Evolutionary conservation across 2,113 vertebrate species (phyloP), one percentile per base, ranked within the genome.

Genomic region (Chelonoidis abingdonii): DNA sequence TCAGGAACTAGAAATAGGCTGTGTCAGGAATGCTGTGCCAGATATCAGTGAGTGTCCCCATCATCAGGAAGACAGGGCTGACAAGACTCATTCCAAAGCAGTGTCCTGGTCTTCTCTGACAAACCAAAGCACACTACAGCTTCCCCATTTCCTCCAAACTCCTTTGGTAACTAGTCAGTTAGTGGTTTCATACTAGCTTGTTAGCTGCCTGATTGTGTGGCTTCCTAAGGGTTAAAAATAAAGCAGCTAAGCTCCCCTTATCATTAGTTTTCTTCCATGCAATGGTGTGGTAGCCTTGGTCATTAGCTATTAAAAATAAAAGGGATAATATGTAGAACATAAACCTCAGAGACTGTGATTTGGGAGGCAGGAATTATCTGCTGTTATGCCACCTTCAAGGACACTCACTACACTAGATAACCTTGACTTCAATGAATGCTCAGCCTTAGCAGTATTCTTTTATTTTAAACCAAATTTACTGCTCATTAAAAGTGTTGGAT

Each of bases 221-320:
- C 83, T 82, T 82, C 92, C 27, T 44, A 44, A 47, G 44, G 12
- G 25, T 78, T 47, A 44, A 78, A 44, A 47, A 76, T 76, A 76
- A 47, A 47, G 75, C n/a, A 76, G 25, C 53, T 31, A 86, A 93
- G 90, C 4, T 90, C 54, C 27, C 44, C n/a, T 79, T 80, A 17
- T 83, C 62, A 27, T 19, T 92, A 11, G 3, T 87, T 93, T 85
- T 89, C 25, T 59, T 87, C n/a, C 0, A 0, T 83, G 84, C 13
- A 94, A 69, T 19, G 16, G 8, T 41, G 13, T 25, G 76, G 47
- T 59, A 91, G 22, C 57, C 50, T 19, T 90, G 49, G 31, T 57
- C 1, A 1, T 21, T 3, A 0, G 4, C 8, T 1, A 1, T 49
- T 38, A 54, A 8, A 38, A 38, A 78, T 90, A 52, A 10, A 47